Evolutionary conservation across 2,888 invertebrate genomes (phyloP).

Genomic region (Vannuccia rotundouncinata): DNA sequence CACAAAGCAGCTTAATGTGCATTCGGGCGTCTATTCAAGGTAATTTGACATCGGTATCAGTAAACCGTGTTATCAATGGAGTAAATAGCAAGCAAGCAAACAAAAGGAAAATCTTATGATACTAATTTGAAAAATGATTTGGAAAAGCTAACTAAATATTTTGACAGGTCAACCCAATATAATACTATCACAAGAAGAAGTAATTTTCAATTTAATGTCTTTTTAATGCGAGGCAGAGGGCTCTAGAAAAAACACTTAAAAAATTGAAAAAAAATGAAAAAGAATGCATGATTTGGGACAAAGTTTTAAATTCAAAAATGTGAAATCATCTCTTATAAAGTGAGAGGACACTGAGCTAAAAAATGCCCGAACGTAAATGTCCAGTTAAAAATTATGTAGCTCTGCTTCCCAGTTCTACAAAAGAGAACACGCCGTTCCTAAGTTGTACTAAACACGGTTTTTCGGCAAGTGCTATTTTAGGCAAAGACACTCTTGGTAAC

Average conservation of each 20-base stretch:
- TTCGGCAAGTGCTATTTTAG: constrained; percentile 20
- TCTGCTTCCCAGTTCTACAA: constrained; percentile 14
- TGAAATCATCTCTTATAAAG: not conserved
- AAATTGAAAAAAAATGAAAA: not conserved
- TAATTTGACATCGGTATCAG: constrained; percentile 10
- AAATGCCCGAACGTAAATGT: not conserved
- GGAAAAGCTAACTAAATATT: constrained; percentile 26
- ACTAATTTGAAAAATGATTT: not conserved
- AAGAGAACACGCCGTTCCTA: constrained; percentile 3
- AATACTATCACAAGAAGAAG: constrained; percentile 12
- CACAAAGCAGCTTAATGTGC: constrained; percentile 12
- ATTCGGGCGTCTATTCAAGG: constrained; percentile 22
- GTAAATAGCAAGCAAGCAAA: not conserved
- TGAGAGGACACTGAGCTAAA: not conserved
- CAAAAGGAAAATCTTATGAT: constrained; percentile 8
- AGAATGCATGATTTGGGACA: not conserved
- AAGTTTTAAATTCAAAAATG: not conserved
- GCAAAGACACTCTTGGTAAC: constrained; percentile 26
- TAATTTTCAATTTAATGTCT: not conserved
- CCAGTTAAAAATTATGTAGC: constrained; percentile 20
- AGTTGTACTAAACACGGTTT: not conserved
- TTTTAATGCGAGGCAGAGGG: not conserved
- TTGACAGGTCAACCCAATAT: constrained; percentile 7
- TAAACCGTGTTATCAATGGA: constrained; percentile 12
- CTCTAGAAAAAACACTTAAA: not conserved